Base-by-base conservation (phyloP, 1,140 invertebrate species). In the Homarus americanus region DNA sequence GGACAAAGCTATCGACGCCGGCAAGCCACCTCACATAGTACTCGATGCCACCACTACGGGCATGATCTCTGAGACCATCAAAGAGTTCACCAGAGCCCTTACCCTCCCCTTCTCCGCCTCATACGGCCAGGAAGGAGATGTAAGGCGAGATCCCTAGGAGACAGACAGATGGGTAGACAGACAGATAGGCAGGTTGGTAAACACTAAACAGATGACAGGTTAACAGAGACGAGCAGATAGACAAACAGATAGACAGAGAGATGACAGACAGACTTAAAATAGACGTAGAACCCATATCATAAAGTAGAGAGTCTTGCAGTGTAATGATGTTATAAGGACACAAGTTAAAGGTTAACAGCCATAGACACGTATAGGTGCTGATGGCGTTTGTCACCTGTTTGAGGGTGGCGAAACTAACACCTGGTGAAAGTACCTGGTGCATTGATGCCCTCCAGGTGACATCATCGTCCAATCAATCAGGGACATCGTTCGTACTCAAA, bases 361-460 rank as follows among this genome's bases (percentile, higher is more conserved):
- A n/a, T n/a, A n/a, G n/a, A n/a, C n/a, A n/a, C n/a, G n/a, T n/a
- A n/a, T n/a, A n/a, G n/a, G n/a, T n/a, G n/a, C n/a, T n/a, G n/a
- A n/a, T n/a, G n/a, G n/a, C n/a, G n/a, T n/a, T 20, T 58, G 15
- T 58, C 4, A 20, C 53, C 86, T 49, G 53, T 1, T 91, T 95
- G 96, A 73, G 96, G 97, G 93, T 98, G 97, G 97, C 95, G 96
- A 17, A 95, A 72, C 94, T 97, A 53, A 95, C 95, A 15, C 94
- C 94, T 1, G 95, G 96, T 49, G 96, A 98, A 96, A 93, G 89
- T 97, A 96, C 94, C 94, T 98, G 17, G 93, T 96, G 1, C 95
- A 96, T 92, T 94, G 98, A 44, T 97, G 96, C 95, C 97, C 97
- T 0, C 98, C 97, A 1, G 96, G 96, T 0, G 97, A 98, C 93